These are phyloP conservation scores for Drosophila phalerata DNA, from an alignment of 2,888 invertebrate species.

Conservation along the genomic window DNA sequence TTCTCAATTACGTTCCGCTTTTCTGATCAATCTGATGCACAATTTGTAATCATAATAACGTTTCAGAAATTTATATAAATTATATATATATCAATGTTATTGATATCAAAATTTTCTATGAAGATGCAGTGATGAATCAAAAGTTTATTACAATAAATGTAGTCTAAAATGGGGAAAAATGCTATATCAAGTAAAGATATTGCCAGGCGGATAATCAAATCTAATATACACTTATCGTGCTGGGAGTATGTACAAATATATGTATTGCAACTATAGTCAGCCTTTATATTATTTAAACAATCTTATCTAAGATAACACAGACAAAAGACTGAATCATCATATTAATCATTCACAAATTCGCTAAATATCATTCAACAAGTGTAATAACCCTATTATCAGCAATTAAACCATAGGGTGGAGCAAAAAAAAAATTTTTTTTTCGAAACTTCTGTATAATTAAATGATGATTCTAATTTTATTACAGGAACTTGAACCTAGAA, in stretches of 20 bases:
- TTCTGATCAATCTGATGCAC: slow-evolving; percentile 48
- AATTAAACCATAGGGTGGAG: not conserved
- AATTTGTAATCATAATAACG: not conserved
- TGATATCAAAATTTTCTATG: not conserved
- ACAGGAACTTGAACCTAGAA: no score
- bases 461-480: no score
- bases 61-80: not conserved
- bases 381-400: not conserved
- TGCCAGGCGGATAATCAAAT: not conserved
- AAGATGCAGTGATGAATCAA: not conserved
- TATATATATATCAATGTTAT: not conserved
- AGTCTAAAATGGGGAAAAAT: not conserved
- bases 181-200: not conserved
- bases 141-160: not conserved
- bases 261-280: not conserved
- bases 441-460: no score
- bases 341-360: not conserved
- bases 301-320: slow-evolving; percentile 30
- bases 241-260: not conserved
- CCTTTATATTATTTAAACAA: slow-evolving; percentile 14
- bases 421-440: no score
- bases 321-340: slow-evolving; percentile 15
- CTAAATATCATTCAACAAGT: not conserved
- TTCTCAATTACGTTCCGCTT: slow-evolving; percentile 56
- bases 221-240: not conserved